These are phyloP conservation scores for Lophura nycthemera DNA, from an alignment of 2,113 vertebrate species.

Conservation along the genomic window DNA sequence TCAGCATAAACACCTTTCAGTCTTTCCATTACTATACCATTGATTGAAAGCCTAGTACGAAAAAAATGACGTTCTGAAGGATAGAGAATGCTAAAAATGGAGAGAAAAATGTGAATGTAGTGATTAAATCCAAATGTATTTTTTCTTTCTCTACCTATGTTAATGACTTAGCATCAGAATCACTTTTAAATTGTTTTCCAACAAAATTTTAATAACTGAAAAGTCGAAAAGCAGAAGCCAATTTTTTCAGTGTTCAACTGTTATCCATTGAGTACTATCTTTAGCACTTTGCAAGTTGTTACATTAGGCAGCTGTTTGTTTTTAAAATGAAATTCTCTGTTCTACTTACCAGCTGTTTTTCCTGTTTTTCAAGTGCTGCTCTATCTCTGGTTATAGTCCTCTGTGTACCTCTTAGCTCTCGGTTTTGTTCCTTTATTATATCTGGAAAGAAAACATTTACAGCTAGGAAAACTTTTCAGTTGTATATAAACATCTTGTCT, in stretches of 20 bases:
- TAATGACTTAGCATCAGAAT: not conserved
- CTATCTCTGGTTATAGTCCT: conserved; percentile 95
- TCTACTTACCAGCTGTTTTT: conserved; percentile 94
- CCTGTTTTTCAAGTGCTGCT: conserved; percentile 92
- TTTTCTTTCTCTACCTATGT: not conserved
- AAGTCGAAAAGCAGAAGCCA: not conserved
- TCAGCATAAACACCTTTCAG: not conserved
- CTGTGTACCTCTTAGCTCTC: conserved; percentile 95
- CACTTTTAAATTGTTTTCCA: not conserved
- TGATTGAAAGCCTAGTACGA: not conserved
- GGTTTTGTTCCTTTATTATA: conserved; percentile 95
- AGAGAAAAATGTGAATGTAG: not conserved
- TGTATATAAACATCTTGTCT: not conserved
- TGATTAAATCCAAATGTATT: not conserved
- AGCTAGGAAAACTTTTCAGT: conserved; percentile 22
- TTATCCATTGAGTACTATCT: not conserved
- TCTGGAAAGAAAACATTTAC: conserved; percentile 81
- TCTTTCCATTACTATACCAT: not conserved
- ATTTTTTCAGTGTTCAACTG: not conserved
- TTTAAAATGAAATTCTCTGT: conserved; percentile 37
- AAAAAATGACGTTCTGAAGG: not conserved
- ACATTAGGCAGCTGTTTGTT: not conserved
- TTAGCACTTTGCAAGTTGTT: not conserved
- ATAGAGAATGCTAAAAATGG: not conserved
- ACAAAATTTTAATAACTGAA: not conserved